Conservation (phyloP, 1,140 invertebrate genomes). For the Dinothrombium tinctorium region DNA sequence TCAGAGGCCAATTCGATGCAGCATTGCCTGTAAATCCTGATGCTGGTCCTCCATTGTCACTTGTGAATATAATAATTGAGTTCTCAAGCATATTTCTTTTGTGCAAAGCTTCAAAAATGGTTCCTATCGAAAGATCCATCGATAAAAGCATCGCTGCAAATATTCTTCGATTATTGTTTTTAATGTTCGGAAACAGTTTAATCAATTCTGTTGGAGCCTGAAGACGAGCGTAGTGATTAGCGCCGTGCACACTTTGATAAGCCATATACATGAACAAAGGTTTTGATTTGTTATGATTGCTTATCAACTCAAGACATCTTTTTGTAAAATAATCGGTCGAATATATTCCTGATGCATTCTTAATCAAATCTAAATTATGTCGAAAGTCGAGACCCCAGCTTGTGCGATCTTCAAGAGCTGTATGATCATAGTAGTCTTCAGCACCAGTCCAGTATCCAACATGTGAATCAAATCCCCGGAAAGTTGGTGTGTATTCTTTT, state of each 20-base stretch:
- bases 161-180: slow-evolving; percentile 37
- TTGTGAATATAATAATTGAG: slow-evolving; percentile 56
- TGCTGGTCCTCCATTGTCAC: slow-evolving; percentile 62
- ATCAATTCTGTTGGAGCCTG: slow-evolving; percentile 45
- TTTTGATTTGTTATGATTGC: slow-evolving; percentile 31
- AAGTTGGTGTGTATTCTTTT: slow-evolving; percentile 45
- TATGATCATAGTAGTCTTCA: slow-evolving; percentile 57
- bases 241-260: slow-evolving; percentile 61
- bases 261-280: slow-evolving; percentile 64
- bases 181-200: slow-evolving; percentile 39
- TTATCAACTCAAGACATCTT: slow-evolving; percentile 42
- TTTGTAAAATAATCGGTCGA: slow-evolving; percentile 57
- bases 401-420: slow-evolving; percentile 6
- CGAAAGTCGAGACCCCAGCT: slow-evolving; percentile 44
- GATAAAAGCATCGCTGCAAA: slow-evolving; percentile 36
- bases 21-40: slow-evolving; percentile 13
- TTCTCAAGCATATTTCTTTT: slow-evolving; percentile 41
- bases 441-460: slow-evolving; percentile 59
- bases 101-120: slow-evolving; percentile 40
- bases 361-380: slow-evolving; percentile 31
- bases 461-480: slow-evolving; percentile 54
- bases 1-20: slow-evolving; percentile 71
- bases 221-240: slow-evolving; percentile 27
- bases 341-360: slow-evolving; percentile 48
- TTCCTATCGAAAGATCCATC: slow-evolving; percentile 59